Base-by-base conservation (phyloP, 1,140 invertebrate genomes). In the Tetraneura akinire region DNA sequence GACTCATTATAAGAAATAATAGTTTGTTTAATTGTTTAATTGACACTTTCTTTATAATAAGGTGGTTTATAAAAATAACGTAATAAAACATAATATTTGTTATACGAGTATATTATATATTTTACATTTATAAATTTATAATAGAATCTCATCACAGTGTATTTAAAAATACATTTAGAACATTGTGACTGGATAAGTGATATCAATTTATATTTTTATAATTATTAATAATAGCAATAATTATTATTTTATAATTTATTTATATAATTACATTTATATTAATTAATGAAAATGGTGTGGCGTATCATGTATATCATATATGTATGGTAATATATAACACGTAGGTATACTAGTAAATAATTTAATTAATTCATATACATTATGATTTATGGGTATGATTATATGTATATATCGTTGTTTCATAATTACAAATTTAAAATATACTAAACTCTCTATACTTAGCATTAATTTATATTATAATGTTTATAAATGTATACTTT, bases 1-100 rank as follows among this genome's bases (percentile, higher is more conserved):
- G 64, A 66, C 64, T 66, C 64, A 66, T 42, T 21, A 37, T 37
- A 42, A 66, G 21, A 66, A 47, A 68, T 14, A 9, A 42, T 10
- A 37, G 11, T 64, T 64, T 37, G 32, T 37, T 64, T 64, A 64
- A 64, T 64, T 37, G 32, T 37, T 64, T 64, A 64, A 64, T 64
- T 32, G 32, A 37, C 62, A 64, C 62, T 29, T 64, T 37, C 26
- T 60, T 60, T 3, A 16, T 29, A 60, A 29, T 60, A 37, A 64
- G 18, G 10, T 64, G 62, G 37, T 64, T n/a, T 64, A 37, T 16
- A 64, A n/a, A 10, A n/a, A n/a, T n/a, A n/a, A n/a, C n/a, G 18
- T 64, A 37, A 18, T 26, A 64, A 37, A 42, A 64, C 62, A 9
- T 13, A 37, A 37, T 37, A 29, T 64, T 62, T 23, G 18, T 32